Evolutionary conservation across 2,113 vertebrate species (phyloP), one percentile per base, ranked within the genome.

Genomic region (Clarias magur): DNA sequence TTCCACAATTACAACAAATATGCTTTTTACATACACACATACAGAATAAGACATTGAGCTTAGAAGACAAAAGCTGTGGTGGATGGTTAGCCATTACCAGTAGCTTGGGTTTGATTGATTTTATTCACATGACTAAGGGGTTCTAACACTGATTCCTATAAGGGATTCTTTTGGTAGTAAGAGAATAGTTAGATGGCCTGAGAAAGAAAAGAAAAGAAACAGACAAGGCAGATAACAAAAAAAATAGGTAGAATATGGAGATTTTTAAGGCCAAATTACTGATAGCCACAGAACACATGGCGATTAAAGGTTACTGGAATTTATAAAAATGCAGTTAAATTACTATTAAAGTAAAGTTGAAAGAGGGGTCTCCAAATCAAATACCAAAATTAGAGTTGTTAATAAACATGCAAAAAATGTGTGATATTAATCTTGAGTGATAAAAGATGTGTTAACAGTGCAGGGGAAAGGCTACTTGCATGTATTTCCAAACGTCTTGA

Each of bases 21-120:
- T 89, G 91, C 91, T 94, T 90, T 94, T 87, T 91, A 88, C 91
- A 93, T 93, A 94, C 85, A 92, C 65, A 94, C 84, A 90, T 88
- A 94, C 92, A 95, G 92, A 89, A 94, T 95, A 95, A 96, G 91
- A 96, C 91, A 85, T 19, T 88, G 81, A 88, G 88, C 59, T 88
- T 21, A 81, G 63, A 86, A 87, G 86, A 92, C 91, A 92, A 91
- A 95, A 96, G 96, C 95, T 89, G 88, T 93, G 89, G 90, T 93
- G 93, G 89, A 19, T 89, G 86, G 94, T 95, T 94, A 95, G 94
- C 87, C 86, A 73, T 92, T 90, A 93, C 94, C 92, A 95, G 60
- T 56, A 57, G 7, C 7, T 13, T 80, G 27, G 34, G 23, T 53
- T 53, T 54, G 10, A 34, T 80, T 34, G 12, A 60, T 23, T 34